Evolutionary conservation across 2,888 invertebrate species (phyloP).

Genomic region (Drosophila neoperkinsi): DNA sequence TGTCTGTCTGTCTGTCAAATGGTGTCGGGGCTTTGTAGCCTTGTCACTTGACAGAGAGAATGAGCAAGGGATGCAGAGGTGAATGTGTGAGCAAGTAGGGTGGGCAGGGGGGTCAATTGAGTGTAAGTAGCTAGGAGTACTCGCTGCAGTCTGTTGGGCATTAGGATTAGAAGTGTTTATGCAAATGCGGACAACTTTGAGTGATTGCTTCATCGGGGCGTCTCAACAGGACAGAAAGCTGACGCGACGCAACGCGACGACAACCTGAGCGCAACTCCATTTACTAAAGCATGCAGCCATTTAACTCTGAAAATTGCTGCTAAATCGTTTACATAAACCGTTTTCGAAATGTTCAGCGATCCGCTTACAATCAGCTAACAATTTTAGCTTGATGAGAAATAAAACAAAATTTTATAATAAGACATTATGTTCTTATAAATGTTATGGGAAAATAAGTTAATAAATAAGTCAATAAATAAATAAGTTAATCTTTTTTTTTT

Average conservation of each 20-base stretch:
- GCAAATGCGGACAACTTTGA: constrained; percentile 75
- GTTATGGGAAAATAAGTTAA: not conserved
- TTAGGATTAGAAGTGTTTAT: constrained; percentile 77
- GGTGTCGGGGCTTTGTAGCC: constrained; percentile 32
- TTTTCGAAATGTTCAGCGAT: constrained; percentile 6
- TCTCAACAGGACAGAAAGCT: constrained; percentile 31
- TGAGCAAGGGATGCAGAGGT: constrained; percentile 4
- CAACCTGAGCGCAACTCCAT: constrained; percentile 20
- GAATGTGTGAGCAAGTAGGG: not conserved
- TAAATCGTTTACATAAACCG: constrained; percentile 42
- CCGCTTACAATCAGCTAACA: not conserved
- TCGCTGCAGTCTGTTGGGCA: constrained; percentile 65
- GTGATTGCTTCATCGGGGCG: constrained; percentile 57
- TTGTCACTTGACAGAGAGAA: constrained; percentile 47
- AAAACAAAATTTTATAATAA: not conserved
- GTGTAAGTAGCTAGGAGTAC: constrained; percentile 64
- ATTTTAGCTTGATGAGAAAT: not conserved
- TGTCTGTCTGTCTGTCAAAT: constrained; percentile 43
- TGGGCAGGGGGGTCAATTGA: constrained; percentile 56
- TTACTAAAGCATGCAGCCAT: constrained; percentile 22
- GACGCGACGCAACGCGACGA: constrained; percentile 15
- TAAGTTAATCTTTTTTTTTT: not conserved
- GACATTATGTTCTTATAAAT: not conserved
- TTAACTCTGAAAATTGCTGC: constrained; percentile 53
- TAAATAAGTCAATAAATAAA: not conserved